Base-by-base conservation (phyloP, 2,888 invertebrate species). In the Rotaria socialis region DNA sequence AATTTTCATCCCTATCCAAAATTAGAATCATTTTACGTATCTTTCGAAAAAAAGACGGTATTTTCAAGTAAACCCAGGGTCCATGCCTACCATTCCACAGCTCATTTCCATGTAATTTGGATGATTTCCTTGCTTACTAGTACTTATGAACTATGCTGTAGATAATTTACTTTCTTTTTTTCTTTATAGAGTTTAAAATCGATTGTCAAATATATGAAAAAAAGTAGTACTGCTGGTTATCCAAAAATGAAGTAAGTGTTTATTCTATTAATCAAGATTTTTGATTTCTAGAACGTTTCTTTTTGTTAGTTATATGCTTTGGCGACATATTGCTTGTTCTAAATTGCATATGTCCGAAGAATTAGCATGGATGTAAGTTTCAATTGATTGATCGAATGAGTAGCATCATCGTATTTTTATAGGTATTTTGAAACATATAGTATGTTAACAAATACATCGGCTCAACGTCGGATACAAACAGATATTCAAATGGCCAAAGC, bases 311-410 rank as follows among this genome's bases (percentile, higher is more conserved):
- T 91, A 91, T 88, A 89, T 90, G 8, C 89, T 91, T 41, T 91
- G 91, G 91, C 89, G 90, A 87, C 91, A 91, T 87, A 91, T 91
- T 85, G 91, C 91, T 14, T 91, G 91, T 88, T 90, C 91, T 88
- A 91, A 91, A 86, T 89, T 91, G 11, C 90, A 90, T 87, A 88
- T 91, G 67, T 88, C 90, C 47, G 91, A 91, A 88, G 91, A 91
- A 86, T 87, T 91, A 24, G 91, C 91, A 27, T 91, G 91, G 91
- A 89, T 90, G 91, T 91, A 89, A 89, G 90, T 90, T 47, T 55
- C 41, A 19, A 84, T 43, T 22, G 43, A 43, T n/a, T 0, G 41
- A n/a, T 85, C 27, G 22, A 67, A 3, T 27, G n/a, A 50, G 55
- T 22, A 16, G 52, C 16, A 52, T 52, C 7, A 52, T 85, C 8